A percentile compares a stretch with the other conserved stretches of the same genome.
Evolutionary conservation across 1,140 invertebrate species (phyloP).

Genomic region (Mycetomoellerius zeteki): DNA sequence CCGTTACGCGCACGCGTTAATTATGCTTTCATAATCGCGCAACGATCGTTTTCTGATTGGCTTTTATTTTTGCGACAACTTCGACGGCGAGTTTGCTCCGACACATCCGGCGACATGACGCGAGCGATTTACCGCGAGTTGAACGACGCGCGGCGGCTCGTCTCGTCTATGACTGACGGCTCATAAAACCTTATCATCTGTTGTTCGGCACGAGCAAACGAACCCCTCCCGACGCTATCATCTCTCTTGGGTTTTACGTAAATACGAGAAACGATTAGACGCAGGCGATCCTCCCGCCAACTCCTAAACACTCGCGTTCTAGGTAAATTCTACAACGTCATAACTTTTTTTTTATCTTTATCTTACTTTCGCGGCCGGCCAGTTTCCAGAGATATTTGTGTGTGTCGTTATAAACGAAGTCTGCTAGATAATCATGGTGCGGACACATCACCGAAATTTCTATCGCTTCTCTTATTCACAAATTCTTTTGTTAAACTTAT

Average conservation of each 20-base stretch:
- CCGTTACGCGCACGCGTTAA: neutral
- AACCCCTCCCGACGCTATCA: conserved; percentile 73
- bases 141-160: conserved; percentile 55
- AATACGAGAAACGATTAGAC: conserved; percentile 81
- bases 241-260: conserved; percentile 74
- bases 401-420: neutral
- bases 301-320: conserved; percentile 49
- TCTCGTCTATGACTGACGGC: conserved; percentile 80
- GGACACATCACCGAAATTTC: neutral
- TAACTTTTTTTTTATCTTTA: conserved; percentile 58
- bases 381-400: conserved; percentile 21
- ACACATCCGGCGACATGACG: conserved; percentile 30
- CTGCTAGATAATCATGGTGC: neutral
- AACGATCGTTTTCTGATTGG: neutral
- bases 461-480: neutral
- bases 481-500: neutral
- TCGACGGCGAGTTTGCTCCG: conserved; percentile 43
- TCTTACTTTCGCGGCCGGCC: conserved; percentile 15
- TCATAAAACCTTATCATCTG: conserved; percentile 83
- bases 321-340: conserved; percentile 51
- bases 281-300: conserved; percentile 59
- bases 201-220: conserved; percentile 78
- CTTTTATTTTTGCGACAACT: conserved; percentile 18
- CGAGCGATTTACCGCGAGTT: neutral
- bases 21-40: conserved; percentile 3